Conservation (phyloP, 92 coral and sea anemone species). For the Scolanthus callimorphus region DNA sequence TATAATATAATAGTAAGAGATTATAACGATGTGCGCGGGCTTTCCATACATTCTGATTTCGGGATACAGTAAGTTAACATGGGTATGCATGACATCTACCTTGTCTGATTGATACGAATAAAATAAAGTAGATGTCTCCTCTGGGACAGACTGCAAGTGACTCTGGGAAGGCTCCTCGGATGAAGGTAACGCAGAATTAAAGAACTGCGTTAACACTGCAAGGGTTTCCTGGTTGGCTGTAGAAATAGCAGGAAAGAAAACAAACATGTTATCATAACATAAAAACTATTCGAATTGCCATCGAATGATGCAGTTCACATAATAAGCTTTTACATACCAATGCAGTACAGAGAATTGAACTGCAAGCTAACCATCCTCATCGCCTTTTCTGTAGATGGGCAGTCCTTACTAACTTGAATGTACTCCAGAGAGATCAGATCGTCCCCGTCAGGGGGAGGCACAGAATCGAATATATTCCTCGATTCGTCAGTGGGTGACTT, state of each 20-base stretch:
- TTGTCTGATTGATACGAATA: too few species aligned
- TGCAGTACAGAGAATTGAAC: slow-evolving; percentile 80
- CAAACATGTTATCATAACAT: too few species aligned
- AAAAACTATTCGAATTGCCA: too few species aligned
- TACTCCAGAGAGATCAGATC: slow-evolving; percentile 86
- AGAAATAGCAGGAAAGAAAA: background rate
- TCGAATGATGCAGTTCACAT: too few species aligned
- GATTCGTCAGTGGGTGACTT: background rate
- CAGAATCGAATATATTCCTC: background rate
- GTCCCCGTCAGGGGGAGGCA: slow-evolving; percentile 29
- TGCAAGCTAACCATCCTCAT: slow-evolving; percentile 77
- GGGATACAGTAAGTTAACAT: too few species aligned
- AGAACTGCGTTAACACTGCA: slow-evolving; percentile 84
- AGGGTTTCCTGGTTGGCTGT: slow-evolving; percentile 95
- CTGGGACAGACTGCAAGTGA: slow-evolving; percentile 33
- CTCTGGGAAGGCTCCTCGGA: slow-evolving; percentile 35
- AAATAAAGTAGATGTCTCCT: too few species aligned
- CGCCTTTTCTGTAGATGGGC: slow-evolving; percentile 63
- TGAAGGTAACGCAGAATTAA: slow-evolving; percentile 67
- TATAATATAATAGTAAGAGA: too few species aligned
- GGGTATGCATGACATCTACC: too few species aligned
- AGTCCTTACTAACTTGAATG: slow-evolving; percentile 65
- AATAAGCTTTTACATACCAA: too few species aligned
- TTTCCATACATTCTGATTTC: too few species aligned
- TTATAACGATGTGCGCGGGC: too few species aligned